Percentiles rank a stretch among this genome's conserved stretches.
Evolutionary conservation across 2,888 invertebrate species (phyloP).

Genomic region (Brachyptera risi): DNA sequence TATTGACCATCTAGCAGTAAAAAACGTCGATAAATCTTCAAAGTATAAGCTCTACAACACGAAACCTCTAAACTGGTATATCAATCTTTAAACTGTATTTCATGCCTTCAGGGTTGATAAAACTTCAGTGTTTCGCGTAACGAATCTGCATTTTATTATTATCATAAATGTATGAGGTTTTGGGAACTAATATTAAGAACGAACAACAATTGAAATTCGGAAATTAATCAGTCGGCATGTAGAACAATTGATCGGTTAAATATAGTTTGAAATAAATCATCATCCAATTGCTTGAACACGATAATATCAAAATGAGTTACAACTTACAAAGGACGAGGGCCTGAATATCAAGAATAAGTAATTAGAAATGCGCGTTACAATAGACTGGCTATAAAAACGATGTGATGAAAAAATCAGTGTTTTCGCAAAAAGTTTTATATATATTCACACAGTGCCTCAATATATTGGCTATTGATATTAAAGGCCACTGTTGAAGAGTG

Average conservation of each 20-base stretch:
- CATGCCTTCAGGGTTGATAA: too few relatives aligned
- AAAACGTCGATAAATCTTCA: background rate
- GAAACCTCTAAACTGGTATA: background rate
- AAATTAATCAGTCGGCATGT: conserved; percentile 13
- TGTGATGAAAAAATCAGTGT: too few relatives aligned
- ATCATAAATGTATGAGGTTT: background rate
- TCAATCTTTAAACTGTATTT: background rate
- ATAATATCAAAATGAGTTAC: too few relatives aligned
- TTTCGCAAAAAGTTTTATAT: too few relatives aligned
- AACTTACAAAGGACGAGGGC: too few relatives aligned
- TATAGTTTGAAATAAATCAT: conserved; percentile 1
- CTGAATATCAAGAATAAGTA: too few relatives aligned
- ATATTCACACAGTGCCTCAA: too few relatives aligned
- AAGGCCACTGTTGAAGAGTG: too few relatives aligned
- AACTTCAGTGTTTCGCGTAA: background rate
- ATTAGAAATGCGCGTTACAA: conserved; percentile 1
- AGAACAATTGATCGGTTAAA: conserved; percentile 10
- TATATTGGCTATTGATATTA: too few relatives aligned
- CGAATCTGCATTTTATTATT: conserved; percentile 6
- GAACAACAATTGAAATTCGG: background rate
- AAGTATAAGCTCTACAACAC: background rate
- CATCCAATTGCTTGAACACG: conserved; percentile 2
- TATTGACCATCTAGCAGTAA: background rate
- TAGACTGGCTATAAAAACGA: background rate
- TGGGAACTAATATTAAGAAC: background rate